Evolutionary conservation across 2,888 invertebrate genomes (phyloP).

Genomic region (Torymus tubicola): DNA sequence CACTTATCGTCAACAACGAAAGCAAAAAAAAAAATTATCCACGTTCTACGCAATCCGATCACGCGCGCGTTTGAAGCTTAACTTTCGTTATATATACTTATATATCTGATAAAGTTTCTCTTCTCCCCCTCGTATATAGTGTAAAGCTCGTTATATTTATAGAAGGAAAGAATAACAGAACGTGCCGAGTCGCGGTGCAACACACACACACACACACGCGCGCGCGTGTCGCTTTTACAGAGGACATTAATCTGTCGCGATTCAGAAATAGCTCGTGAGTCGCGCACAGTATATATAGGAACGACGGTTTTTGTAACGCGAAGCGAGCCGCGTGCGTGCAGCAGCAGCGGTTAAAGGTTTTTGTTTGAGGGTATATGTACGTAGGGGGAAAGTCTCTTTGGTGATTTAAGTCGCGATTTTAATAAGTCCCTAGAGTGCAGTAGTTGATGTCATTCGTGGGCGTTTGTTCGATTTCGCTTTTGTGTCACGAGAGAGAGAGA

Average conservation of each 20-base stretch:
- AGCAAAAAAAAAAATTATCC: too few relatives aligned
- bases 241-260: slow-evolving; percentile 56
- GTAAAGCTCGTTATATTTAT: slow-evolving; percentile 24
- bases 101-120: slow-evolving; percentile 11
- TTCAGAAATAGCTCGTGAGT: slow-evolving; percentile 50
- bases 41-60: not conserved
- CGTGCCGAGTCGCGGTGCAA: slow-evolving; percentile 11
- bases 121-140: not conserved
- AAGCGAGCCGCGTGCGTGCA: too few relatives aligned
- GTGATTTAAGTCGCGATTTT: too few relatives aligned
- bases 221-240: slow-evolving; percentile 38
- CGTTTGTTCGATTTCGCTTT: too few relatives aligned
- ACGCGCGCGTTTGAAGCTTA: not conserved
- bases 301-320: slow-evolving; percentile 21
- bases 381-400: too few relatives aligned
- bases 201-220: too few relatives aligned
- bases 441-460: too few relatives aligned
- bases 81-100: not conserved
- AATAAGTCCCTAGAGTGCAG: too few relatives aligned
- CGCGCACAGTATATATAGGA: not conserved
- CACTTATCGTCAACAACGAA: too few relatives aligned
- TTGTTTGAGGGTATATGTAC: too few relatives aligned
- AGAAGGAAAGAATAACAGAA: slow-evolving; percentile 38
- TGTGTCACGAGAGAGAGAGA: too few relatives aligned
- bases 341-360: too few relatives aligned